Conservation (phyloP, 2,888 invertebrate genomes). For the Parapristionchus giblindavisi region DNA sequence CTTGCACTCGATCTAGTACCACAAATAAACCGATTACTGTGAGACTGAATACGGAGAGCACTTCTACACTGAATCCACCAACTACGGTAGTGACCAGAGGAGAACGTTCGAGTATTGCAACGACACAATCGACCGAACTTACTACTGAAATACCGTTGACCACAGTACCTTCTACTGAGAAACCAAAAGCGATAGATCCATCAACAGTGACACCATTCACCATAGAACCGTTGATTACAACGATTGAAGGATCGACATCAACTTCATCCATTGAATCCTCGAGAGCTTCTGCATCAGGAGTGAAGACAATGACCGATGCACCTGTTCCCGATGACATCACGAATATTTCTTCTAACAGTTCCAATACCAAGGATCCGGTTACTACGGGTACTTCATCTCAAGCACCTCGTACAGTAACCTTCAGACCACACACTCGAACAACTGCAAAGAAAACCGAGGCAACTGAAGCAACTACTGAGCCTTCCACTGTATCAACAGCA, state of each 20-base stretch:
- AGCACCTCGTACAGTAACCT: neutral
- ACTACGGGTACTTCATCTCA: neutral
- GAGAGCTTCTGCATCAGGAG: neutral
- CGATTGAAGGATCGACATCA: neutral
- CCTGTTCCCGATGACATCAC: neutral
- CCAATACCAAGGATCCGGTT: neutral
- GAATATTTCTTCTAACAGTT: neutral
- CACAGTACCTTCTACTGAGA: neutral
- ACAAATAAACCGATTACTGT: no score
- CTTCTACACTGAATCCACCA: neutral
- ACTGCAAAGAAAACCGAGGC: neutral
- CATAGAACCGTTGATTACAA: neutral
- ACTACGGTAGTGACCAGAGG: neutral
- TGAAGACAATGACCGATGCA: neutral
- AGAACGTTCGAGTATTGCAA: neutral
- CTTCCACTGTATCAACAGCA: neutral
- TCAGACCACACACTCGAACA: neutral
- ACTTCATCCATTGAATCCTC: neutral
- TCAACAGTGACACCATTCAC: neutral
- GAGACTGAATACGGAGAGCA: neutral
- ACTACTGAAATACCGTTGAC: neutral
- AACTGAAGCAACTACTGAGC: neutral
- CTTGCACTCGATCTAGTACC: conserved; percentile 42
- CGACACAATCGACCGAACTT: neutral
- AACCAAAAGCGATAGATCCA: neutral